Base-by-base conservation (phyloP, 1,140 invertebrate genomes). In the Drosophila melanica region DNA sequence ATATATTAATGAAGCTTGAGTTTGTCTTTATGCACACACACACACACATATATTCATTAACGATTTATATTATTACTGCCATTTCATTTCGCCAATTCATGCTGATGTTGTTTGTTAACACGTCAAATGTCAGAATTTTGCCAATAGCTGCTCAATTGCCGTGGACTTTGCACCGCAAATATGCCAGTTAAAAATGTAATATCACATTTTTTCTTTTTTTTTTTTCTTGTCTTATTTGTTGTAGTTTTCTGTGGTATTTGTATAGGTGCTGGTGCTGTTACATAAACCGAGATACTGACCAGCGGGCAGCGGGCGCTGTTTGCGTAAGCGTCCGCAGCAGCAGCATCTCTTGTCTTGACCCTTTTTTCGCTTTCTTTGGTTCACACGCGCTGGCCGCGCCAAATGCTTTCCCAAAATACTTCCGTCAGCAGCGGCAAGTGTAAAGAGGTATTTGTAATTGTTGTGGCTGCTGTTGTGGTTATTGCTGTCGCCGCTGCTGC, bases 401-500 rank as follows among this genome's bases (percentile, higher is more conserved):
- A 85, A 86, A 86, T 86, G 81, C 81, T 86, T 86, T 86, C 82
- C 78, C 81, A 81, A 89, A 85, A 81, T 86, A 82, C 81, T 86
- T 86, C 82, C 84, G 82, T 81, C 82, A 86, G 81, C 68, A 44
- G 77, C 79, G 63, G 81, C 78, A 87, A 87, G 79, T 77, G 79
- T 82, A 87, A 72, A 87, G 78, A 73, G 72, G 68, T 59, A 87
- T 87, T 79, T 89, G 85, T 89, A 90, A 89, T 89, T 87, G 84
- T 81, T 86, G 77, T 65, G 69, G 65, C 41, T 35, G 35, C 67
- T 58, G 74, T 66, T 73, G 62, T 37, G 45, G 51, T 41, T 66
- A 37, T 44, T 55, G 45, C 50, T 12, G 55, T 37, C 20, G 11
- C 18, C n/a, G 39, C 27, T 27, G 59, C 39, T 30, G 67, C 39